phyloP scores from a whole-genome alignment of 1,140 invertebrate species.

The Metaphire vulgaris region DNA sequence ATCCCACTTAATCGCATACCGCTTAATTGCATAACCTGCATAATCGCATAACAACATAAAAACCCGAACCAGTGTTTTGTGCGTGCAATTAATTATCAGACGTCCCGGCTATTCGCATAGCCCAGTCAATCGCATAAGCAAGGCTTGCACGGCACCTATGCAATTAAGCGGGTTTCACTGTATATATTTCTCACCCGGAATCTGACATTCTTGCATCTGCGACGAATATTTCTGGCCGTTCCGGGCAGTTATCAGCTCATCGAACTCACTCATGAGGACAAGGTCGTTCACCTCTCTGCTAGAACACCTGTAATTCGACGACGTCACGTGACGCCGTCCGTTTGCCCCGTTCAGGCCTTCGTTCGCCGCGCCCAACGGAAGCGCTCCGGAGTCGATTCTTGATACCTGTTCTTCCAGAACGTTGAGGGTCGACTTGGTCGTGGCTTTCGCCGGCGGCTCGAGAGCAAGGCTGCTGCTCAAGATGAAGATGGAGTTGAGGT shows the following conservation, averaged over 20 bases:
- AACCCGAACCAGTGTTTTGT: no score
- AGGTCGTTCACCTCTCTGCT: background rate
- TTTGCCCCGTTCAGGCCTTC: background rate
- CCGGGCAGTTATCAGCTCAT: background rate
- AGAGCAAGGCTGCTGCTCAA: background rate
- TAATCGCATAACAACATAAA: no score
- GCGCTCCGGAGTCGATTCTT: background rate
- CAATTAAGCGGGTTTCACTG: no score
- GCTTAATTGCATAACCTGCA: no score
- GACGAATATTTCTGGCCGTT: background rate
- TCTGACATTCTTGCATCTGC: background rate
- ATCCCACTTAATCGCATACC: no score
- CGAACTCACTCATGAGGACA: background rate
- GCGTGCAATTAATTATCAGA: no score
- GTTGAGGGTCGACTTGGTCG: background rate
- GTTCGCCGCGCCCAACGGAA: no score
- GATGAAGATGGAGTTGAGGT: background rate
- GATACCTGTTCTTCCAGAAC: background rate
- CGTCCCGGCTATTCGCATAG: no score
- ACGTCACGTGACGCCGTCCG: background rate
- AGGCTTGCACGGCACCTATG: no score
- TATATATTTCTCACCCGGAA: no score
- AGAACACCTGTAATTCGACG: background rate
- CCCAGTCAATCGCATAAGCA: no score
- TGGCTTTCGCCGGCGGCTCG: background rate